Percentiles rank a stretch among this genome's conserved stretches.
phyloP scores from a whole-genome alignment of 2,888 invertebrate species.

The Aethes cnicana region DNA sequence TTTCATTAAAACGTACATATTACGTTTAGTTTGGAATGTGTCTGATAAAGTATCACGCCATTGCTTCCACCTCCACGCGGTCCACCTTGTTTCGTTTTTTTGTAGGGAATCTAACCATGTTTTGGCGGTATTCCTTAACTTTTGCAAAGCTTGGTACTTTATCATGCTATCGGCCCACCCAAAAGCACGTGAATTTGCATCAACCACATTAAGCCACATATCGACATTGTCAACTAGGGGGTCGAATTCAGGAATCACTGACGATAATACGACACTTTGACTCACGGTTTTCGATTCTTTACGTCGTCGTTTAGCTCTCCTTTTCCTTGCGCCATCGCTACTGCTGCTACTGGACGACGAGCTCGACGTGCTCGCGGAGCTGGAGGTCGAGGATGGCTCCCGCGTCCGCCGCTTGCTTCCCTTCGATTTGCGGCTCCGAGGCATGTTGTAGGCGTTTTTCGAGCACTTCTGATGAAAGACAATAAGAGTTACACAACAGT shows the following conservation, averaged over 20 bases:
- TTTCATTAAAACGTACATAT: too few species aligned
- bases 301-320: too few species aligned
- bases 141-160: slow-evolving; percentile 13
- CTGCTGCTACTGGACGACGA: too few species aligned
- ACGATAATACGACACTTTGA: slow-evolving; percentile 1
- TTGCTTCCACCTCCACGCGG: neutral
- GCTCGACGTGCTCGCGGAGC: too few species aligned
- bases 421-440: too few species aligned
- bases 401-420: too few species aligned
- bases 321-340: too few species aligned
- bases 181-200: slow-evolving; percentile 3
- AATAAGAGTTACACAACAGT: too few species aligned
- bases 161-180: slow-evolving; percentile 17
- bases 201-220: slow-evolving; percentile 3
- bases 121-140: slow-evolving; percentile 12
- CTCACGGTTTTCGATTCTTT: slow-evolving; percentile 1
- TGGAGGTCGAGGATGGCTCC: too few species aligned
- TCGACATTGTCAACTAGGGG: slow-evolving; percentile 11
- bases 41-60: neutral
- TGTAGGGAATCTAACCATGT: slow-evolving; percentile 19
- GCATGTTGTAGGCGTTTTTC: too few species aligned
- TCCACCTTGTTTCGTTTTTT: slow-evolving; percentile 3
- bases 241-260: slow-evolving; percentile 19
- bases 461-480: too few species aligned
- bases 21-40: neutral